Conservation (phyloP, 2,888 invertebrate species). For the Ectemnius continuus region DNA sequence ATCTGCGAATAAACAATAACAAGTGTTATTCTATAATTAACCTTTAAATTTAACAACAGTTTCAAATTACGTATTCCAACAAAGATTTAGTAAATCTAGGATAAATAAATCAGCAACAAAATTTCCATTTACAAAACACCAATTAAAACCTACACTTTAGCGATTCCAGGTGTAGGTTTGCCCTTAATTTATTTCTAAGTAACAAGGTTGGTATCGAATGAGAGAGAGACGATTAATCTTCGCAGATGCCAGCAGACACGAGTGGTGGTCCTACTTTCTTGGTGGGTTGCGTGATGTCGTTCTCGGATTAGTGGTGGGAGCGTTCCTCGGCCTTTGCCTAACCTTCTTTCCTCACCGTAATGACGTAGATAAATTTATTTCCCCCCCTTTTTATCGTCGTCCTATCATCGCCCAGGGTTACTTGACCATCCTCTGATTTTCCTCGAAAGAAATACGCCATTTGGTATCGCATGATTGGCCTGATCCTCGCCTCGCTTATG, state of each 20-base stretch:
- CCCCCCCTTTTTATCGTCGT: not conserved
- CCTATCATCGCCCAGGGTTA: not conserved
- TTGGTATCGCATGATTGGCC: slow-evolving; percentile 63
- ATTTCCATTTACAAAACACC: too few relatives aligned
- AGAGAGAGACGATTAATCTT: slow-evolving; percentile 4
- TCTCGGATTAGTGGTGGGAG: slow-evolving; percentile 82
- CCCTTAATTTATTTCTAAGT: not conserved
- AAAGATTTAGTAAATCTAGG: too few relatives aligned
- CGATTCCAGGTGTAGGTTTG: not conserved
- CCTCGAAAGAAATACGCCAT: slow-evolving; percentile 64
- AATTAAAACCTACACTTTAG: too few relatives aligned
- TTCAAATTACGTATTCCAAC: too few relatives aligned
- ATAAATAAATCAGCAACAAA: too few relatives aligned
- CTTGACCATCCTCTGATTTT: not conserved
- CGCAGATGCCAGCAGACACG: slow-evolving; percentile 49
- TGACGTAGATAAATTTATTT: slow-evolving; percentile 72
- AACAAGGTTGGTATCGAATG: not conserved
- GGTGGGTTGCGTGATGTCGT: slow-evolving; percentile 79
- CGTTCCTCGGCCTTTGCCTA: slow-evolving; percentile 81
- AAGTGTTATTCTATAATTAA: too few relatives aligned
- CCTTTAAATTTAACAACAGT: too few relatives aligned
- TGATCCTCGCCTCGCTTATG: slow-evolving; percentile 69
- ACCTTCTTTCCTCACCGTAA: slow-evolving; percentile 82
- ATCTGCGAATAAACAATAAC: too few relatives aligned
- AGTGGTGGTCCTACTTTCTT: slow-evolving; percentile 70